Evolutionary conservation across 2,113 vertebrate species (phyloP).

Genomic region (Elephas maximus): DNA sequence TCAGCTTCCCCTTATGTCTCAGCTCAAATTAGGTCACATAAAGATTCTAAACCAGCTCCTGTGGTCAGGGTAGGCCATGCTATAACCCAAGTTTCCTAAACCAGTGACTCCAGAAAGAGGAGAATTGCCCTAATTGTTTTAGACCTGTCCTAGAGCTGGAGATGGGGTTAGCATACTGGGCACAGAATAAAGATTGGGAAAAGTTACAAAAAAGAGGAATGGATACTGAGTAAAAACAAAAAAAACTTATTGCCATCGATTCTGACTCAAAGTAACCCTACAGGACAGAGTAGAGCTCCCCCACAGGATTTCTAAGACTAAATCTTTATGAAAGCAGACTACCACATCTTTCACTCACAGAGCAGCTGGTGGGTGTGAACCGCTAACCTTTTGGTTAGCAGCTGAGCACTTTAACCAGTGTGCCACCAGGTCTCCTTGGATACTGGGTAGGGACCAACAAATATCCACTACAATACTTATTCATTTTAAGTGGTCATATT

Average conservation of each 20-base stretch:
- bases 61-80: background rate
- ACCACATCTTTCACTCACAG: too few relatives aligned
- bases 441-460: background rate
- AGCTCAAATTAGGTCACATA: background rate
- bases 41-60: background rate
- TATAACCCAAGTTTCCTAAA: background rate
- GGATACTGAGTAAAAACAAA: background rate
- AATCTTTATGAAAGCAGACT: too few relatives aligned
- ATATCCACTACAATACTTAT: background rate
- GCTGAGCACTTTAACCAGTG: too few relatives aligned
- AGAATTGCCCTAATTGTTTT: background rate
- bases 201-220: background rate
- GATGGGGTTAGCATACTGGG: background rate
- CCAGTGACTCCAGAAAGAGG: background rate
- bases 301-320: too few relatives aligned
- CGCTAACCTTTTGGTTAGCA: too few relatives aligned
- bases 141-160: background rate
- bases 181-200: background rate
- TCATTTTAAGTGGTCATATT: constrained; percentile 5
- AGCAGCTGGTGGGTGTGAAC: too few relatives aligned
- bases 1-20: background rate
- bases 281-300: too few relatives aligned
- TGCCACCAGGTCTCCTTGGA: too few relatives aligned
- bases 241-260: too few relatives aligned
- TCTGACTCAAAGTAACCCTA: too few relatives aligned